phyloP scores from a whole-genome alignment of 2,888 invertebrate genomes.

The Zygaena filipendulae region DNA sequence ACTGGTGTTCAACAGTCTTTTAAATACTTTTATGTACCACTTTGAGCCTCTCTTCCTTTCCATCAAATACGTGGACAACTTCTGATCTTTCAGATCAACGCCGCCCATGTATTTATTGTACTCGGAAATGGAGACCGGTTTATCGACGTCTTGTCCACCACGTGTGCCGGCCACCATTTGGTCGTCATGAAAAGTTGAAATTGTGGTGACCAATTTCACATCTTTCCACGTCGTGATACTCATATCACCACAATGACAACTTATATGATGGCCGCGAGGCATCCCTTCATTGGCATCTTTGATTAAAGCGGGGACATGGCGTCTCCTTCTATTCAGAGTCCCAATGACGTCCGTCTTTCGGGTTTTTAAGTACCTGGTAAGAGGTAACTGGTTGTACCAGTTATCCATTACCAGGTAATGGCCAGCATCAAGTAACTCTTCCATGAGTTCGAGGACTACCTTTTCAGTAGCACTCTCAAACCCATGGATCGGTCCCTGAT shows the following conservation, averaged over 20 bases:
- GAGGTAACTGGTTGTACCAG: slow-evolving; percentile 12
- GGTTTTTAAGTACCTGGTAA: slow-evolving; percentile 11
- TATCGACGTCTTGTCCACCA: neutral
- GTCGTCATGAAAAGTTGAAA: no score
- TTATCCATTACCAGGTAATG: slow-evolving; percentile 15
- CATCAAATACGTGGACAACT: slow-evolving; percentile 16
- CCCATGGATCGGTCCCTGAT: slow-evolving; percentile 5
- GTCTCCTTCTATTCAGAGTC: slow-evolving; percentile 8
- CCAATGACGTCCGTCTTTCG: slow-evolving; percentile 11
- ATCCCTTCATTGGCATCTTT: slow-evolving; percentile 2
- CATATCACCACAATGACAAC: slow-evolving; percentile 10
- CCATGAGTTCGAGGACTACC: slow-evolving; percentile 11
- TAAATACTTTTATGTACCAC: slow-evolving; percentile 10
- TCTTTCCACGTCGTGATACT: slow-evolving; percentile 15
- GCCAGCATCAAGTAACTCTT: slow-evolving; percentile 9
- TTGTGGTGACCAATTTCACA: slow-evolving; percentile 12
- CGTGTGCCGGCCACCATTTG: neutral
- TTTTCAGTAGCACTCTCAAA: slow-evolving; percentile 15
- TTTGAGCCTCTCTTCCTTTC: slow-evolving; percentile 12
- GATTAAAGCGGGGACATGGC: slow-evolving; percentile 5
- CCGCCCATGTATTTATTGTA: slow-evolving; percentile 21
- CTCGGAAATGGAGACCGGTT: slow-evolving; percentile 4
- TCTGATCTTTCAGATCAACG: slow-evolving; percentile 19
- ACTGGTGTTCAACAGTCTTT: slow-evolving; percentile 5
- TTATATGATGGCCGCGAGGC: slow-evolving; percentile 2